Base-by-base conservation (phyloP, 2,113 vertebrate species). In the Morphnarchus princeps region DNA sequence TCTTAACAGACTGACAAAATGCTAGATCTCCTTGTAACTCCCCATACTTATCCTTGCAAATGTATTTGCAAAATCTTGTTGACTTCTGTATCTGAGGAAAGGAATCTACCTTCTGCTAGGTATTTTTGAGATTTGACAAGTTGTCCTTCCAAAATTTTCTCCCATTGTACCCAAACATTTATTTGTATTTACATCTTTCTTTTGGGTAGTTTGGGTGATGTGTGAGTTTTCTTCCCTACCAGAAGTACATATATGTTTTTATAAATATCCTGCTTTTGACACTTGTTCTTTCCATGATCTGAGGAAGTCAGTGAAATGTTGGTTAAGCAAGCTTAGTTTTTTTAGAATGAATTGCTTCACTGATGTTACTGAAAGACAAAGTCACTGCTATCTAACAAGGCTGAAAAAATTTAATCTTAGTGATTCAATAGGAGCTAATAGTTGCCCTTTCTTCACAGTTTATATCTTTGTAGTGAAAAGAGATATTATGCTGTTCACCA, bases 381-480 rank as follows among this genome's bases (percentile, higher is more conserved):
- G 50, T 70, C 65, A 84, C 17, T 72, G 16, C 24, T 82, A 17
- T 73, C 62, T 91, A 89, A 73, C 13, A 65, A 82, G 31, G 31
- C 29, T 82, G 66, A 93, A 95, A 96, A 95, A 94, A 83, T 9
- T 67, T 58, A 86, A 74, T 59, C 79, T 87, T 31, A n/a, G 59
- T 82, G 85, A 95, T 95, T 96, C 32, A n/a, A 71, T 78, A 90
- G 40, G n/a, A 90, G 72, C 83, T 91, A 95, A 94, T 84, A 84
- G 38, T 61, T 86, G 36, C 25, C 59, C 49, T 97, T 97, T 95
- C 74, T 91, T 90, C 36, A 28, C n/a, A 79, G 29, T 90, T 97
- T 96, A 65, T 97, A 76, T 74, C 67, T 85, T 93, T 96, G 58
- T 72, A 82, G 73, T 63, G 36, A 88, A 96, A 96, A 98, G 67